Evolutionary conservation across 2,113 vertebrate genomes (phyloP).

Genomic region (Apteryx owenii): DNA sequence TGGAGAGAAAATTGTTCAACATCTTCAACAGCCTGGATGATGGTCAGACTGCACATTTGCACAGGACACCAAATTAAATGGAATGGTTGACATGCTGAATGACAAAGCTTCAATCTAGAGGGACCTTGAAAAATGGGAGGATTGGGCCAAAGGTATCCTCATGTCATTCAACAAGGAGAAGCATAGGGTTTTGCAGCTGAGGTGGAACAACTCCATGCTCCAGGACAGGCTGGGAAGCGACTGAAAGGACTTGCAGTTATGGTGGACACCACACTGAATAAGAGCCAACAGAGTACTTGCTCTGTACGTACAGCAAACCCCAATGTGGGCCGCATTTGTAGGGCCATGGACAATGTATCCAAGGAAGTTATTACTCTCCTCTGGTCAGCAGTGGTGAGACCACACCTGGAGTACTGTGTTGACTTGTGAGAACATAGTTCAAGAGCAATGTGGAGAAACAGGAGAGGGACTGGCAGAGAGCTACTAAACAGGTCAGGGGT

Average conservation of each 20-base stretch:
- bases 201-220: neutral
- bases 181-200: neutral
- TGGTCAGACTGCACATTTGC: neutral
- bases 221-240: neutral
- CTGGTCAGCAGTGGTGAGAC: neutral
- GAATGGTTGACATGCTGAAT: neutral
- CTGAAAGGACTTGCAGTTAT: neutral
- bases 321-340: neutral
- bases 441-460: neutral
- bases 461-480: neutral
- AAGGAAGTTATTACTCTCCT: neutral
- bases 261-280: neutral
- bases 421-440: neutral
- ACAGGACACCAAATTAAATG: neutral
- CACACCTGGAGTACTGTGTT: neutral
- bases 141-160: neutral
- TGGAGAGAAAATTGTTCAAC: neutral
- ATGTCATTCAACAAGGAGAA: neutral
- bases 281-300: accelerated
- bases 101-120: neutral
- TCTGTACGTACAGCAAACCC: neutral
- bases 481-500: neutral
- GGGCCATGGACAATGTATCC: neutral
- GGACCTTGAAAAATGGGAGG: neutral
- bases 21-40: neutral